Evolutionary conservation across 2,888 invertebrate genomes (phyloP).

Genomic region (Apodemia duryi): DNA sequence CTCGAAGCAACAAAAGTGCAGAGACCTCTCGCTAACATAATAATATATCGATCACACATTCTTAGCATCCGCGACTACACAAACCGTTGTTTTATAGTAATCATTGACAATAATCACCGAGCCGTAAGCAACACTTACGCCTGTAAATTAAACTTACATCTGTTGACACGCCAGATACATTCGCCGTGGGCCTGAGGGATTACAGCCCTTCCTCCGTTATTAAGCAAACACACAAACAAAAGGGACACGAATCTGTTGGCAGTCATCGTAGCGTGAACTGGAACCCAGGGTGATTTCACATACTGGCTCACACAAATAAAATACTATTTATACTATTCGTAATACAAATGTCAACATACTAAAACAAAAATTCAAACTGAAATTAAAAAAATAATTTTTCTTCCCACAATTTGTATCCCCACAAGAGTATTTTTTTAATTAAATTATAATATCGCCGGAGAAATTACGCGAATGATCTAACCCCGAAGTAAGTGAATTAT

Average conservation of each 20-base stretch:
- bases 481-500: too few species aligned
- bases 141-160: not conserved
- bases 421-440: too few species aligned
- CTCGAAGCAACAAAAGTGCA: too few species aligned
- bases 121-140: not conserved
- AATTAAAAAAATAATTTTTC: not conserved
- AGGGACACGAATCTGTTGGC: not conserved
- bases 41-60: not conserved
- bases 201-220: conserved; percentile 1
- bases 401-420: too few species aligned
- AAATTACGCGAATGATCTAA: too few species aligned
- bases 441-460: too few species aligned
- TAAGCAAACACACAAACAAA: conserved; percentile 5
- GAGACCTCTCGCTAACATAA: too few species aligned
- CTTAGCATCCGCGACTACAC: not conserved
- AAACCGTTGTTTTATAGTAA: too few species aligned
- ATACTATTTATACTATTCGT: not conserved
- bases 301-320: not conserved
- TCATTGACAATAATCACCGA: conserved; percentile 6
- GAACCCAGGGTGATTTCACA: not conserved
- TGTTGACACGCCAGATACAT: not conserved
- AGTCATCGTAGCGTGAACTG: conserved; percentile 9
- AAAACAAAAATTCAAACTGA: not conserved
- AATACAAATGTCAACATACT: not conserved
- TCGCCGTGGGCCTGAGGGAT: not conserved